Percentiles rank a stretch among this genome's conserved stretches.
Conservation (phyloP, 2,113 vertebrate species). For the Phodopus roborovskii region DNA sequence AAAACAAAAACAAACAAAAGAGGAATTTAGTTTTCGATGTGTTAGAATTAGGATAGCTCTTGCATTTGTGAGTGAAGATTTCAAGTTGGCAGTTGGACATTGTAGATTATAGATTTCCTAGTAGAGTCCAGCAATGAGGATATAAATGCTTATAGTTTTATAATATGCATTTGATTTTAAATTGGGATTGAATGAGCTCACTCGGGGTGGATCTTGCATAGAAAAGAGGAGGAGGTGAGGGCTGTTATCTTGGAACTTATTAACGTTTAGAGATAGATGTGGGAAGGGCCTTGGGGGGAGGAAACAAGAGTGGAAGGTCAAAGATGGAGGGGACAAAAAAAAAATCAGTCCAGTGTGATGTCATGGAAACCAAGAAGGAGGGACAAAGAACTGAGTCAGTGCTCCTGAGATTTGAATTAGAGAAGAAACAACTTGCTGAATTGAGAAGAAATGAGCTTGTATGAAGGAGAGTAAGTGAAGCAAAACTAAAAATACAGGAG, state of each 20-base stretch:
- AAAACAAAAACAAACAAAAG: background rate
- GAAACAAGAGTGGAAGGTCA: background rate
- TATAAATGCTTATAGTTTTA: background rate
- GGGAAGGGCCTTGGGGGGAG: background rate
- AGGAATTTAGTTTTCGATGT: background rate
- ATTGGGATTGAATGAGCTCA: background rate
- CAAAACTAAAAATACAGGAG: background rate
- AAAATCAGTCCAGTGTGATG: rapidly evolving
- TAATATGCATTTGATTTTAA: constrained; percentile 11
- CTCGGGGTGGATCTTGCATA: background rate
- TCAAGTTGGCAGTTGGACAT: background rate
- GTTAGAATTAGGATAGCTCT: background rate
- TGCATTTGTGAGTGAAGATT: background rate
- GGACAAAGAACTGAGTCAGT: background rate
- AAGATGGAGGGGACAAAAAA: background rate
- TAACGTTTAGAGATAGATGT: background rate
- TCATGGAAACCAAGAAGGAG: background rate
- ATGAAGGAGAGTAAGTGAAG: background rate
- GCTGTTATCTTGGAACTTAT: background rate
- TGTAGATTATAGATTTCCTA: background rate
- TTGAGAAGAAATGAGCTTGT: background rate
- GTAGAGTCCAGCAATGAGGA: background rate
- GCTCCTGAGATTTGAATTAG: background rate
- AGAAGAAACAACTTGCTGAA: background rate
- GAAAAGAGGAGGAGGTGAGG: background rate